phyloP scores from a whole-genome alignment of 1,140 invertebrate genomes.

The Listronotus oregonensis region DNA sequence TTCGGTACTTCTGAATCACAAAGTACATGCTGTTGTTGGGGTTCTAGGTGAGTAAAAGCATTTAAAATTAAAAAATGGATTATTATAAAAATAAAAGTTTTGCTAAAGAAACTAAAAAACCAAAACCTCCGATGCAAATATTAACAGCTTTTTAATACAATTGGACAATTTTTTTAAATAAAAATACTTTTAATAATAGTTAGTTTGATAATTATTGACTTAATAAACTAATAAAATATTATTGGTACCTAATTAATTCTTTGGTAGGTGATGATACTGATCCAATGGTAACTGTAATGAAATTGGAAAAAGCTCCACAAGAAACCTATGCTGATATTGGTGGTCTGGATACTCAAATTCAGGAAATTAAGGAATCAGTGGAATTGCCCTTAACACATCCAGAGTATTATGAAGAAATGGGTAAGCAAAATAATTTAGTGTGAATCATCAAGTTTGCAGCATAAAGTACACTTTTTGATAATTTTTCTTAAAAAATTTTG shows the following conservation, averaged over 20 bases:
- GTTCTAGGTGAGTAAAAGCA: slow-evolving; percentile 65
- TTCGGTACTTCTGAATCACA: slow-evolving; percentile 98
- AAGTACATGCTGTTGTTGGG: slow-evolving; percentile 98
- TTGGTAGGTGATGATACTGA: slow-evolving; percentile 93
- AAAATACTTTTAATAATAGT: no score
- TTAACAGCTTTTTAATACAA: no score
- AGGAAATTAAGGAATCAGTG: slow-evolving; percentile 99
- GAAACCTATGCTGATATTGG: slow-evolving; percentile 99
- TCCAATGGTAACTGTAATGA: slow-evolving; percentile 99
- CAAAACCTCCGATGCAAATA: no score
- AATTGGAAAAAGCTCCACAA: slow-evolving; percentile 98
- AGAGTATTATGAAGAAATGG: slow-evolving; percentile 99
- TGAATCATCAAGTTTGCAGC: no score
- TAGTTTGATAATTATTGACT: neutral
- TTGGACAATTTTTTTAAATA: no score
- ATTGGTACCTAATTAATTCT: neutral
- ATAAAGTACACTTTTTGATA: no score
- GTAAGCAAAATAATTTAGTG: slow-evolving; percentile 58
- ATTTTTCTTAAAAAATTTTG: no score
- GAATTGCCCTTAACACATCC: slow-evolving; percentile 98
- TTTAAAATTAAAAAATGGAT: no score
- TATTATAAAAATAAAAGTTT: no score
- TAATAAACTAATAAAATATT: neutral
- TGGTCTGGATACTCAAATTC: slow-evolving; percentile 98
- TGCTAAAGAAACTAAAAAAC: no score